Evolutionary conservation across 2,113 vertebrate species (phyloP), one percentile per base, ranked within the genome.

Genomic region (Entelurus aequoreus): DNA sequence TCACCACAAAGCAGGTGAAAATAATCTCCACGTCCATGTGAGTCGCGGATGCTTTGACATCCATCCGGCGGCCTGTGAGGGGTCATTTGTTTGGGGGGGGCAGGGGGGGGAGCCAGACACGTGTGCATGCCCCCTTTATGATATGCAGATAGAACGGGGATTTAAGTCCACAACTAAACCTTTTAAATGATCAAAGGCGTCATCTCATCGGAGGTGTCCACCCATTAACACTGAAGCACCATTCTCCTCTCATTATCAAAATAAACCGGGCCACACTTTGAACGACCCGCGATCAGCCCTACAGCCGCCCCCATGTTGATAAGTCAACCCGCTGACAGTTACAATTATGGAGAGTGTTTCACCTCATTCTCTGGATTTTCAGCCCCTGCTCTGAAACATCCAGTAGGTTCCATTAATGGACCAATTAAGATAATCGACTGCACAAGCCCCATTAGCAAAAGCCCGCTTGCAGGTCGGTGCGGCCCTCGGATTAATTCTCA

Each of bases 361-460:
- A 82, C 72, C 81, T 75, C 85, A 79, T 83, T 81, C 72, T 76
- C 84, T 77, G 74, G 83, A 72, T 83, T 86, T 69, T 78, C 77
- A 67, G 50, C 28, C 52, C 63, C 65, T 48, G 85, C 79, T 71
- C 73, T 81, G 77, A 88, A 85, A 87, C 77, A 79, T 82, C 76
- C 76, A 56, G 72, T 76, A 75, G 76, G 72, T 83, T 88, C 82
- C 83, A 77, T 80, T 80, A 89, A 90, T 83, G 77, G 83, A 88
- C 87, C 88, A 89, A 91, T 91, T 90, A 86, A 84, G 85, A 88
- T 90, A 88, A 91, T 88, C 88, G 89, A 87, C 83, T 78, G 79
- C 85, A 82, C 85, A 84, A 84, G 84, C 75, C 66, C 83, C 84
- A 88, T 90, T 90, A 90, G 88, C 81, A 82, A 82, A 28, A 87